Conservation (phyloP, 2,888 invertebrate species). For the Tipula unca region DNA sequence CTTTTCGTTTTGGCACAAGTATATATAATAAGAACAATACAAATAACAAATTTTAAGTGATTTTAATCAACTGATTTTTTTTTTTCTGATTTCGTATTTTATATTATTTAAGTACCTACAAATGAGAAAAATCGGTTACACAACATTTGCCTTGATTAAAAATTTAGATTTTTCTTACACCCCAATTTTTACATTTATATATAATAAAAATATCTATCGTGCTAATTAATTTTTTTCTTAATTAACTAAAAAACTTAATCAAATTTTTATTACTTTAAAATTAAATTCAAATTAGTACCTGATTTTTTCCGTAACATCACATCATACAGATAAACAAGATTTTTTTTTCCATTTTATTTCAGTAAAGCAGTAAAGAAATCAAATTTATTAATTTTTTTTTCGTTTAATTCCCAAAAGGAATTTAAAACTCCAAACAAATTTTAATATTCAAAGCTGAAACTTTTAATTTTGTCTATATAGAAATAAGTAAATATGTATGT, state of each 20-base stretch:
- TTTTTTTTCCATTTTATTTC: background rate
- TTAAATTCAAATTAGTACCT: slow-evolving; percentile 8
- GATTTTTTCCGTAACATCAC: background rate
- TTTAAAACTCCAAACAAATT: background rate
- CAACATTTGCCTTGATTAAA: background rate
- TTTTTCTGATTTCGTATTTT: background rate
- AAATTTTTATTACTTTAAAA: background rate
- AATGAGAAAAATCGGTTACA: background rate
- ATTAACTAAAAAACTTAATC: slow-evolving; percentile 14
- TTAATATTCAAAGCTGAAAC: background rate
- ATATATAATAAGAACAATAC: background rate
- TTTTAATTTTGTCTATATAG: background rate
- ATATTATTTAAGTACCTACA: background rate
- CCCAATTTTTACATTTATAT: background rate
- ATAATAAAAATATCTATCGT: background rate
- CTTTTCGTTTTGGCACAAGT: too few species aligned
- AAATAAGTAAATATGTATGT: background rate
- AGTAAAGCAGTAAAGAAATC: background rate
- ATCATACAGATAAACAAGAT: background rate
- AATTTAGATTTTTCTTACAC: background rate
- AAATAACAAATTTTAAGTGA: background rate
- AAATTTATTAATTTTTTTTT: background rate
- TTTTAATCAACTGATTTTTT: background rate
- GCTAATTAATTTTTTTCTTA: slow-evolving; percentile 8
- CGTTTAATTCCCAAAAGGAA: background rate